Conservation (phyloP, 2,113 vertebrate genomes). For the Albula glossodonta region DNA sequence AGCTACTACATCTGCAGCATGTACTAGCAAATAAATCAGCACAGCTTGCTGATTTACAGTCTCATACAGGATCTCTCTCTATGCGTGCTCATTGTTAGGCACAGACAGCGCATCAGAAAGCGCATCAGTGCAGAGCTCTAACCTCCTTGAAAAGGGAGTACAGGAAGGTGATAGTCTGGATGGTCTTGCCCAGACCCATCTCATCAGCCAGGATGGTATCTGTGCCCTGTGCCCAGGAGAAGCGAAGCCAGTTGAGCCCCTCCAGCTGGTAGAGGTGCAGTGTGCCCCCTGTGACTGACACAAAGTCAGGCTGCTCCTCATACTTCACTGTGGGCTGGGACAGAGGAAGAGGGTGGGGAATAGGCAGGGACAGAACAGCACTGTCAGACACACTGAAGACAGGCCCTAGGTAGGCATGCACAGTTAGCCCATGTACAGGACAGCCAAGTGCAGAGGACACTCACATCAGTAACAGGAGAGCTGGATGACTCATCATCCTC, state of each 20-base stretch:
- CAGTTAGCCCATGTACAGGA: neutral
- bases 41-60: no score
- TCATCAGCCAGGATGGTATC: conserved; percentile 95
- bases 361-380: neutral
- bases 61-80: no score
- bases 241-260: conserved; percentile 92
- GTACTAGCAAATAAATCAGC: no score
- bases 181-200: conserved; percentile 82
- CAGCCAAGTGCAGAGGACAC: conserved; percentile 45
- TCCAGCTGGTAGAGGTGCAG: conserved; percentile 94
- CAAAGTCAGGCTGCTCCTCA: conserved; percentile 87
- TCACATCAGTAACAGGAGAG: conserved; percentile 85
- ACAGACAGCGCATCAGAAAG: no score
- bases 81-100: no score
- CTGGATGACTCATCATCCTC: conserved; percentile 72
- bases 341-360: neutral
- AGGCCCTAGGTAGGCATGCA: neutral
- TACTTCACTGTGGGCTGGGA: conserved; percentile 90
- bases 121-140: neutral
- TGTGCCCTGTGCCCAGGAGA: conserved; percentile 93
- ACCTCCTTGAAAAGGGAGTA: conserved; percentile 7
- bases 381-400: no score
- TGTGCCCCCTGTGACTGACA: conserved; percentile 86
- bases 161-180: neutral
- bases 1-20: no score